These are phyloP conservation scores for Chinchilla lanigera DNA, from an alignment of 2,113 vertebrate genomes.

Conservation along the genomic window DNA sequence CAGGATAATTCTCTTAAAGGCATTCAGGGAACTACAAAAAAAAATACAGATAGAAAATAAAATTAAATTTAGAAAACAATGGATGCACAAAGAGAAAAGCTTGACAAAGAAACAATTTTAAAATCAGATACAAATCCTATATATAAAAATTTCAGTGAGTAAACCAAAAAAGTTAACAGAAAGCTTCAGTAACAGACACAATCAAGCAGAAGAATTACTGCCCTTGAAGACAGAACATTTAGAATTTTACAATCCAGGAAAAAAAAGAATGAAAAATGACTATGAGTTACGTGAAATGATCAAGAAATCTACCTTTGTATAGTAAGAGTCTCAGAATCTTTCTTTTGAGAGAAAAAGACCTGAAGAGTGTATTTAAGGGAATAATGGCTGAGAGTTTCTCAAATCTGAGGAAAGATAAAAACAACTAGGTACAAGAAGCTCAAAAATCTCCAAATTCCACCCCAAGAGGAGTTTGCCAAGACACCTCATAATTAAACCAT, in stretches of 20 bases:
- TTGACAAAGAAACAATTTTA: not conserved
- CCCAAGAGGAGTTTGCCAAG: not conserved
- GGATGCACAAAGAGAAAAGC: not conserved
- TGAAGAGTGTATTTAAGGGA: not conserved
- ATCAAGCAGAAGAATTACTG: not conserved
- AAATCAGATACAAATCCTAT: not conserved
- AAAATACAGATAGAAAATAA: not conserved
- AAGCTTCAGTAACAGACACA: not conserved
- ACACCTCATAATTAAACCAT: not conserved
- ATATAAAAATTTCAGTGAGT: not conserved
- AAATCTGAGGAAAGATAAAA: not conserved
- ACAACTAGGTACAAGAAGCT: not conserved
- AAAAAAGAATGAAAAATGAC: not conserved
- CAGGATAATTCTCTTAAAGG: not conserved
- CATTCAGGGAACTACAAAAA: not conserved
- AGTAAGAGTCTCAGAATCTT: not conserved
- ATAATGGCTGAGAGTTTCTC: not conserved
- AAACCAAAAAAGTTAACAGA: not conserved
- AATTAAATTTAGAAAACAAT: not conserved
- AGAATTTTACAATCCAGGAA: not conserved
- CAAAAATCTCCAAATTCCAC: not conserved
- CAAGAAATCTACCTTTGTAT: not conserved
- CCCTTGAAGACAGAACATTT: not conserved
- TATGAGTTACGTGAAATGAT: not conserved
- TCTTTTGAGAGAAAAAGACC: not conserved